A percentile compares a stretch with the other conserved stretches of the same genome.
Evolutionary conservation across 2,888 invertebrate genomes (phyloP).

Genomic region (Alcis repandata): DNA sequence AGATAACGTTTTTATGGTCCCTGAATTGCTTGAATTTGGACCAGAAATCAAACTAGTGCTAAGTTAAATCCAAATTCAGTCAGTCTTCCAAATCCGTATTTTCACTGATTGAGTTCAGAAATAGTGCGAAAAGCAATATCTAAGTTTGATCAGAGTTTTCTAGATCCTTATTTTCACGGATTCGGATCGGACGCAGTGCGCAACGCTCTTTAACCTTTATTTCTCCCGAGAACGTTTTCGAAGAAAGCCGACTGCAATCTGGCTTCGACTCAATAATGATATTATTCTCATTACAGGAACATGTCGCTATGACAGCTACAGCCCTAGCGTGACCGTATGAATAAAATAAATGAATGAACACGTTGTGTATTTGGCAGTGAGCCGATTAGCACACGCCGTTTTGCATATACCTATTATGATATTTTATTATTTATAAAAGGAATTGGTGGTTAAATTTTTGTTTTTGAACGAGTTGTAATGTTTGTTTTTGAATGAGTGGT

Average conservation of each 20-base stretch:
- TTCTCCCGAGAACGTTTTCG: background rate
- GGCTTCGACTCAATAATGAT: background rate
- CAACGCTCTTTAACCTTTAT: background rate
- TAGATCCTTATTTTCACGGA: too few species aligned
- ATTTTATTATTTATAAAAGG: slow-evolving; percentile 21
- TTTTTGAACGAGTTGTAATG: slow-evolving; percentile 1
- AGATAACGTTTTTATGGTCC: too few species aligned
- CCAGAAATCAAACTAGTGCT: too few species aligned
- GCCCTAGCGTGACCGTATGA: slow-evolving; percentile 18
- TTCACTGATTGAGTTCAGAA: too few species aligned
- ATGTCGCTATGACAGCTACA: slow-evolving; percentile 15
- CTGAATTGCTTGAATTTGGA: too few species aligned
- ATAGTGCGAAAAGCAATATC: too few species aligned
- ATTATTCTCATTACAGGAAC: slow-evolving; percentile 15
- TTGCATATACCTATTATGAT: slow-evolving; percentile 19
- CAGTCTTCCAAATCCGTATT: too few species aligned
- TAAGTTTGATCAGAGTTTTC: too few species aligned
- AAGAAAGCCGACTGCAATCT: background rate
- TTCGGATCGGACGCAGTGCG: too few species aligned
- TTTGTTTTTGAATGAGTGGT: background rate
- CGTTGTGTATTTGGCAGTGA: slow-evolving; percentile 55
- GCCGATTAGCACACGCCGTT: slow-evolving; percentile 51
- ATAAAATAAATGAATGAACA: slow-evolving; percentile 52
- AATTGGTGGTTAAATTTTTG: slow-evolving; percentile 7
- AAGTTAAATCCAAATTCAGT: too few species aligned